phyloP scores from a whole-genome alignment of 1,140 invertebrate genomes.

The Brachionus calyciflorus region DNA sequence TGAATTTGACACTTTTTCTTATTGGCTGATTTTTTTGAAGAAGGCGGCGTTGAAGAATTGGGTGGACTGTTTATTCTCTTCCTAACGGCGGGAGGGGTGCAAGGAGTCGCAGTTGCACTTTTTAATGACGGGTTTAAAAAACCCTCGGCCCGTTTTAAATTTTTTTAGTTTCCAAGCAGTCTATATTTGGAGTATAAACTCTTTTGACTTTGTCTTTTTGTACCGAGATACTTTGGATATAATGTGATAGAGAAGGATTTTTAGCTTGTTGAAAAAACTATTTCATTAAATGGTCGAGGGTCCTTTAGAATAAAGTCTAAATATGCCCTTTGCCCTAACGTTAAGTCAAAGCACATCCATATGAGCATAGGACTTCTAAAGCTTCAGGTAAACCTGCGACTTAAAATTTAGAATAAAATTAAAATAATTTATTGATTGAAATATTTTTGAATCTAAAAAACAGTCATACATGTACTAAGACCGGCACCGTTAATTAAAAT shows the following conservation, averaged over 20 bases:
- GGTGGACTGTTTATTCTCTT: too few relatives aligned
- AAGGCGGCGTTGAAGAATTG: too few relatives aligned
- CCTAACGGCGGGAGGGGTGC: too few relatives aligned
- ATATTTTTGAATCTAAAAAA: too few relatives aligned
- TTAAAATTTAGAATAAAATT: too few relatives aligned
- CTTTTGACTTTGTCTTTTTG: not conserved
- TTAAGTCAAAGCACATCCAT: not conserved
- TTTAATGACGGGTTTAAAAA: too few relatives aligned
- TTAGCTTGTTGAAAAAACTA: not conserved
- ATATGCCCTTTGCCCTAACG: not conserved
- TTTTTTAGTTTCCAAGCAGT: conserved; percentile 80
- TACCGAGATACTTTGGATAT: not conserved
- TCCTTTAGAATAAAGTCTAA: not conserved
- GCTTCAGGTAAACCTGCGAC: not conserved
- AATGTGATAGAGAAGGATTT: not conserved
- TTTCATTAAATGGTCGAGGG: not conserved
- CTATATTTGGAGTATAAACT: conserved; percentile 75
- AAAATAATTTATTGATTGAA: not conserved
- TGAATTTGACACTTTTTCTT: too few relatives aligned
- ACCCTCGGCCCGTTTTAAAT: too few relatives aligned
- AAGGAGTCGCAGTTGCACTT: too few relatives aligned
- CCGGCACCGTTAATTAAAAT: too few relatives aligned
- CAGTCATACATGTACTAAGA: too few relatives aligned
- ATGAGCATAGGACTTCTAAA: not conserved
- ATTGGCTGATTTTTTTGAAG: too few relatives aligned